Percentiles rank a stretch among this genome's conserved stretches.
Evolutionary conservation across 2,888 invertebrate species (phyloP).

Genomic region (Tipula confusa): DNA sequence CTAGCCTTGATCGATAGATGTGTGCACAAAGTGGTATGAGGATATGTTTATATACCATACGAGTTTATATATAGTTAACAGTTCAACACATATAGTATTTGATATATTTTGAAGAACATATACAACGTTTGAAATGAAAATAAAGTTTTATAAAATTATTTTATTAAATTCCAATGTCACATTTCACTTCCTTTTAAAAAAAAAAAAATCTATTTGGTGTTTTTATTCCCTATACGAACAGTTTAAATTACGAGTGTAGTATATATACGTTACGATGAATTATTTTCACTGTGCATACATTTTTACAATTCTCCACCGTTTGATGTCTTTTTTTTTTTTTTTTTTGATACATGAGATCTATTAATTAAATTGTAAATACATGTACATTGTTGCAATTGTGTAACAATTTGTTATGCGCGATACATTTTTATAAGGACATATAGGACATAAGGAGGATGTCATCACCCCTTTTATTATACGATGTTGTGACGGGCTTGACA

Average conservation of each 20-base stretch:
- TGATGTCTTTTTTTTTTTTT: no score
- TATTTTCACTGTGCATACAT: background rate
- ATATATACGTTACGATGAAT: background rate
- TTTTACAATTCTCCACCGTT: background rate
- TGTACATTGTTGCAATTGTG: background rate
- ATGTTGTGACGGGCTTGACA: no score
- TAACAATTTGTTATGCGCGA: background rate
- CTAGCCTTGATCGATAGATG: background rate
- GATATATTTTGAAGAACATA: background rate
- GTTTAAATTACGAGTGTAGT: background rate
- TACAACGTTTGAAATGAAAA: background rate
- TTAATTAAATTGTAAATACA: conserved; percentile 5
- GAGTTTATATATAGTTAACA: background rate
- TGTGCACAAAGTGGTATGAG: background rate
- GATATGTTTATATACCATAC: background rate
- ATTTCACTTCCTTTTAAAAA: conserved; percentile 15
- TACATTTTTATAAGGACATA: background rate
- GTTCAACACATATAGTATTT: background rate
- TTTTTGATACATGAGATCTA: background rate
- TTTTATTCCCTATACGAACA: background rate
- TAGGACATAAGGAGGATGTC: no score
- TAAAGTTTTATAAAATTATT: background rate
- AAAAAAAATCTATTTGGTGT: background rate
- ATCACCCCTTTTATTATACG: no score
- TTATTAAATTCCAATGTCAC: conserved; percentile 25